Evolutionary conservation across 2,888 invertebrate genomes (phyloP).

Genomic region (Drosophila cognata): DNA sequence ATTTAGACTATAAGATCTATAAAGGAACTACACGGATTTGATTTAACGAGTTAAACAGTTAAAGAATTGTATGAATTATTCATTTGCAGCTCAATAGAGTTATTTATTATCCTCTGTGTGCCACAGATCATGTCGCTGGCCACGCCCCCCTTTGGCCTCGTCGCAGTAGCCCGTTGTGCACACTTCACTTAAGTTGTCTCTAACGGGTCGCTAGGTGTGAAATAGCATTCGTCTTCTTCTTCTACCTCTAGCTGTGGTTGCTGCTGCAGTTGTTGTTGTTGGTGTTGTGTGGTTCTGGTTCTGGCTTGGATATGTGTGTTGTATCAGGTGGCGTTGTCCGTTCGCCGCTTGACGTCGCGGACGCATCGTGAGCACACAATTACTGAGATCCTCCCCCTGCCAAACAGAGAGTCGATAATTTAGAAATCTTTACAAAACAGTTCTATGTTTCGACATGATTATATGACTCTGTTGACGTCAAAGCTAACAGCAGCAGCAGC

Average conservation of each 20-base stretch:
- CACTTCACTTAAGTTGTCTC: constrained; percentile 38
- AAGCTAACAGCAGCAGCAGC: not conserved
- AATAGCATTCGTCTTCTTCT: constrained; percentile 38
- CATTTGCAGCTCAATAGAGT: constrained; percentile 2
- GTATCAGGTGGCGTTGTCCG: constrained; percentile 64
- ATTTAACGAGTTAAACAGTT: not conserved
- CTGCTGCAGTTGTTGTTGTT: constrained; percentile 10
- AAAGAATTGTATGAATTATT: not conserved
- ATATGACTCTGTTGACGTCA: constrained; percentile 16
- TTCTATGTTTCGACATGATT: constrained; percentile 12
- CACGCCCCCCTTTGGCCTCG: constrained; percentile 28
- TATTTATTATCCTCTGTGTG: constrained; percentile 42
- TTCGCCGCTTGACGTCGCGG: constrained; percentile 59
- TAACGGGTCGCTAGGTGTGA: constrained; percentile 73
- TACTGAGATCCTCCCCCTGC: constrained; percentile 62
- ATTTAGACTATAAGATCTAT: not conserved
- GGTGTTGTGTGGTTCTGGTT: constrained; percentile 25
- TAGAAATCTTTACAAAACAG: constrained; percentile 66
- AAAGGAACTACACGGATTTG: not conserved
- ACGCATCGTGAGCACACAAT: constrained; percentile 68
- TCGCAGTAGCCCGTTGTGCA: constrained; percentile 17
- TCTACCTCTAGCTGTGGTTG: constrained; percentile 25
- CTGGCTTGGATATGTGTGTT: constrained; percentile 55
- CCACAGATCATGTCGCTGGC: constrained; percentile 19
- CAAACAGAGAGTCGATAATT: constrained; percentile 60